phyloP scores from a whole-genome alignment of 2,888 invertebrate species.

The Melanotus villosus region DNA sequence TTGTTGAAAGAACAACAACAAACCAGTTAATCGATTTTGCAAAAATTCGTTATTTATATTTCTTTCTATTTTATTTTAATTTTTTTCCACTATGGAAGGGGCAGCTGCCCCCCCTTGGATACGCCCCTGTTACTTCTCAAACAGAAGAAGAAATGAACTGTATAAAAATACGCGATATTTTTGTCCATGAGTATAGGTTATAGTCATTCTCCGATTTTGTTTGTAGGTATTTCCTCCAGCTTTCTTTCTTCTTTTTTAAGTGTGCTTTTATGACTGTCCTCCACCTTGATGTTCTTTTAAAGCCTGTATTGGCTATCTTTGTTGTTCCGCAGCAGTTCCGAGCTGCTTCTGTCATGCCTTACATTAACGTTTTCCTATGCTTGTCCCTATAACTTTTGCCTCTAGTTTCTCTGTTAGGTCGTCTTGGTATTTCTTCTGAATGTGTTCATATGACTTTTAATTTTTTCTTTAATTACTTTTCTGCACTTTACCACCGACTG shows the following conservation, averaged over 20 bases:
- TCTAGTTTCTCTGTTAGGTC: not conserved
- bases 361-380: not conserved
- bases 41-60: no score
- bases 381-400: not conserved
- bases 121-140: no score
- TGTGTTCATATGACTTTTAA: not conserved
- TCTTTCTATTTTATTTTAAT: no score
- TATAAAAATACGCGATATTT: no score
- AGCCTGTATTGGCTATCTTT: not conserved
- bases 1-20: no score
- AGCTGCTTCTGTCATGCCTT: not conserved
- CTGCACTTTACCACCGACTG: not conserved
- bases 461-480: not conserved
- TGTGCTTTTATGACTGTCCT: not conserved
- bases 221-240: not conserved
- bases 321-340: not conserved
- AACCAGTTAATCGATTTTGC: no score
- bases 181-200: no score
- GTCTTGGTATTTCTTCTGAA: not conserved
- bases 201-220: no score
- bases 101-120: no score
- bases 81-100: no score
- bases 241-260: not conserved
- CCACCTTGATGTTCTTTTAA: not conserved
- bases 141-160: no score